These are phyloP conservation scores for Burhinus bistriatus DNA, from an alignment of 2,113 vertebrate genomes.

Conservation along the genomic window DNA sequence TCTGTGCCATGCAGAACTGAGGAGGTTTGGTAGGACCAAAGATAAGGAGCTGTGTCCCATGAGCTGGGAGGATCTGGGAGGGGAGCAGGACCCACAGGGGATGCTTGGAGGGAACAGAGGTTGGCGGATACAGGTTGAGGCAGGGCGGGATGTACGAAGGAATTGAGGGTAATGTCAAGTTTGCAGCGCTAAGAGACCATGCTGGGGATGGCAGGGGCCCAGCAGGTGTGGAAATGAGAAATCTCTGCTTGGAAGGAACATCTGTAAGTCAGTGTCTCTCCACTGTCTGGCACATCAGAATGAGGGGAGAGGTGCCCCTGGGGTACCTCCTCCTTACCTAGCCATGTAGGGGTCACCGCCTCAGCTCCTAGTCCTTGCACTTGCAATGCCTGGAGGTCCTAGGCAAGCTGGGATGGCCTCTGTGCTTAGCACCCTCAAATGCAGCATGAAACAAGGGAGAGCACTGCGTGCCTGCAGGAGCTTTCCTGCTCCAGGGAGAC, in stretches of 20 bases:
- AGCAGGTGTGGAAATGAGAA: neutral
- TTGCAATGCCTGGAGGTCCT: neutral
- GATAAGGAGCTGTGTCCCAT: neutral
- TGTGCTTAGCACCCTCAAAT: neutral
- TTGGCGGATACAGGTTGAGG: neutral
- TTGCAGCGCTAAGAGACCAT: neutral
- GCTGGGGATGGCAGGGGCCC: neutral
- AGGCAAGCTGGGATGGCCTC: neutral
- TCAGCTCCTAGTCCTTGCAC: neutral
- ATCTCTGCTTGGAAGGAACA: neutral
- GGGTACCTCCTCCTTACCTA: neutral
- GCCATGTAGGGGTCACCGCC: neutral
- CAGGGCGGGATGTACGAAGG: neutral
- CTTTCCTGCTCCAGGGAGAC: neutral
- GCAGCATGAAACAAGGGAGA: neutral
- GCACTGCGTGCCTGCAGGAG: accelerated
- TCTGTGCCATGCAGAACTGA: neutral
- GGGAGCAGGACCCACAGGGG: neutral
- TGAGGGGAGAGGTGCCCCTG: neutral
- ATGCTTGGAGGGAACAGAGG: neutral
- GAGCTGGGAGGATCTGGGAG: neutral
- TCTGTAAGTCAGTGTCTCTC: neutral
- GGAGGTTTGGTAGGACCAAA: neutral
- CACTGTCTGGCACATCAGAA: neutral
- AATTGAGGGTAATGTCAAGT: neutral